These are phyloP conservation scores for Holotrichia oblita DNA, from an alignment of 1,140 invertebrate genomes.

Conservation along the genomic window DNA sequence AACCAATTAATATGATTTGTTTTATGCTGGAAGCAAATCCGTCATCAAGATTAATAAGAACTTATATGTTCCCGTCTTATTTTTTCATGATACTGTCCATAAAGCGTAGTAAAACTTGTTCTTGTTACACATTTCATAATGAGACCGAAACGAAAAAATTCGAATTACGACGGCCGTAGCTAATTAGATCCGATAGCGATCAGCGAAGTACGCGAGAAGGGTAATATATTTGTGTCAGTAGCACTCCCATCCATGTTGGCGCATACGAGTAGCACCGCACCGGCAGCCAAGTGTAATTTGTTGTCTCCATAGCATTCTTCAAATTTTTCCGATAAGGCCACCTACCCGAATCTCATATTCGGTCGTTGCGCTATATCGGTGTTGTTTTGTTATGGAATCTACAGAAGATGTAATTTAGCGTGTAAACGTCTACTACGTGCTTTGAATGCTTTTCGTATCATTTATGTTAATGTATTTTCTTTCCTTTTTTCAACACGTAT, in stretches of 20 bases:
- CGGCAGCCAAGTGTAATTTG: constrained; percentile 3
- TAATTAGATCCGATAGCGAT: constrained; percentile 17
- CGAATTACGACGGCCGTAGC: not conserved
- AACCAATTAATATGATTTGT: no score
- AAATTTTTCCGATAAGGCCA: constrained; percentile 14
- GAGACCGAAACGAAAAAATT: constrained; percentile 2
- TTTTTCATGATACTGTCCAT: no score
- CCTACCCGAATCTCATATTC: not conserved
- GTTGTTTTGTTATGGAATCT: constrained; percentile 12
- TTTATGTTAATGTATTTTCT: constrained; percentile 5
- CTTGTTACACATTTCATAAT: not conserved
- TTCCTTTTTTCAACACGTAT: not conserved
- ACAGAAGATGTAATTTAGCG: not conserved
- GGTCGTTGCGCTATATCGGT: not conserved
- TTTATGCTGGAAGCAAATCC: no score
- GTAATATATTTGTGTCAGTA: constrained; percentile 14
- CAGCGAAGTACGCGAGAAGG: not conserved
- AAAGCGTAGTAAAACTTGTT: not conserved
- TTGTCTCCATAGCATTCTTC: constrained; percentile 11
- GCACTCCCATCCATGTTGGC: constrained; percentile 11
- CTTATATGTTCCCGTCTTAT: no score
- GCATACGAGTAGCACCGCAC: constrained; percentile 8
- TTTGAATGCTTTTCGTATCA: not conserved
- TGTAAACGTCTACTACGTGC: constrained; percentile 1
- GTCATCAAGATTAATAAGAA: no score